Evolutionary conservation across 2,888 invertebrate species (phyloP), one percentile per base, ranked within the genome.

Genomic region (Mactromeris polynyma): DNA sequence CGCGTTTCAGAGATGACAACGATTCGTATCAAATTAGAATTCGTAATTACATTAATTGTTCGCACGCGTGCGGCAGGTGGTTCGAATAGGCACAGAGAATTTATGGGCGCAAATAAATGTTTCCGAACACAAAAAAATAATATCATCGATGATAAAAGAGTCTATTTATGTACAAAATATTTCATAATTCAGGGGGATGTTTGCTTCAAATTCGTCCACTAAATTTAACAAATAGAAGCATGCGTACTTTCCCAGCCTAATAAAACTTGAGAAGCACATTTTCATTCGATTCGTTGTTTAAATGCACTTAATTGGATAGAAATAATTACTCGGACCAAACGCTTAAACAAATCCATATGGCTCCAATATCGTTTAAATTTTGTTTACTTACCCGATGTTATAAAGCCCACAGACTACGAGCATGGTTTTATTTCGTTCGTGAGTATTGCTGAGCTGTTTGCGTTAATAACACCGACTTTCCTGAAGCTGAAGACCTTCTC

Each of bases 31-130:
- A 86, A 86, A 86, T 86, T 86, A 86, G 26, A 80, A 69, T 69
- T 86, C 80, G 86, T 78, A 81, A 86, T 82, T 81, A 82, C 51
- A 77, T 84, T 88, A 88, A 88, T 88, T 88, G 87, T 58, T n/a
- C 51, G 83, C 87, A 83, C 84, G 87, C 84, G 69, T 79, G 51
- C 31, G 79, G 87, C 87, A 88, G 87, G 87, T 88, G 87, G 80
- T 80, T 81, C 36, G 33, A 51, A 38, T 81, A 83, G 77, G 81
- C 64, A 58, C 79, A 46, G 33, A 21, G 58, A 83, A 87, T 87
- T 83, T 87, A 87, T 73, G 84, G 69, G 54, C 81, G 81, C 80
- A 84, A 81, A 51, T 81, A 88, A 83, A 78, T 84, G 84, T 88
- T 84, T 88, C 84, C 84, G 84, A 84, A 80, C 69, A 54, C 81